phyloP scores from a whole-genome alignment of 2,888 invertebrate species.

The Cenopis cana region DNA sequence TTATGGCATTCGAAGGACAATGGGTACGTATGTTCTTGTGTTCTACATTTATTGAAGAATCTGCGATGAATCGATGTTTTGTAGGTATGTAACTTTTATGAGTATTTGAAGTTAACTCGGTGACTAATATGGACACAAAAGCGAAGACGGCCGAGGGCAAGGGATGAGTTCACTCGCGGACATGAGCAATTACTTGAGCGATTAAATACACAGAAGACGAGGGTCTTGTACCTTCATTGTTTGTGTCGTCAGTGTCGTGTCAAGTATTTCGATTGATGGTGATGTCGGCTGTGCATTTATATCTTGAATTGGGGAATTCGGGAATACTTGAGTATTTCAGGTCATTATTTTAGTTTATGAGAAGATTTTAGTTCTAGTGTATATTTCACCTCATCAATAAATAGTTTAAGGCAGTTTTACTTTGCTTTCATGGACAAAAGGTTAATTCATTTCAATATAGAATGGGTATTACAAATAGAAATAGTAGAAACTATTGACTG shows the following conservation, averaged over 20 bases:
- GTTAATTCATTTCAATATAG: not conserved
- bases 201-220: not conserved
- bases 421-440: not conserved
- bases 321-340: no score
- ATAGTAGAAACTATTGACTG: not conserved
- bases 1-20: conserved; percentile 23
- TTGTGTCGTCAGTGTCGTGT: no score
- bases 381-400: no score
- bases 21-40: not conserved
- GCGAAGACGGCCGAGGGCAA: conserved; percentile 16
- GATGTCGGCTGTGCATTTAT: no score
- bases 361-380: no score
- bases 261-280: not conserved
- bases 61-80: not conserved
- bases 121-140: conserved; percentile 14
- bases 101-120: conserved; percentile 4
- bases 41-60: conserved; percentile 2
- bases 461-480: not conserved
- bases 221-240: conserved; percentile 6
- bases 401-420: not conserved
- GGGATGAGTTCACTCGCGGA: conserved; percentile 8
- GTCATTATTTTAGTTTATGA: no score
- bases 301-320: no score
- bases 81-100: not conserved
- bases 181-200: conserved; percentile 21